Percentiles rank a stretch among this genome's conserved stretches.
These are phyloP conservation scores for Amphiduros pacificus DNA, from an alignment of 2,888 invertebrate species.

Conservation along the genomic window DNA sequence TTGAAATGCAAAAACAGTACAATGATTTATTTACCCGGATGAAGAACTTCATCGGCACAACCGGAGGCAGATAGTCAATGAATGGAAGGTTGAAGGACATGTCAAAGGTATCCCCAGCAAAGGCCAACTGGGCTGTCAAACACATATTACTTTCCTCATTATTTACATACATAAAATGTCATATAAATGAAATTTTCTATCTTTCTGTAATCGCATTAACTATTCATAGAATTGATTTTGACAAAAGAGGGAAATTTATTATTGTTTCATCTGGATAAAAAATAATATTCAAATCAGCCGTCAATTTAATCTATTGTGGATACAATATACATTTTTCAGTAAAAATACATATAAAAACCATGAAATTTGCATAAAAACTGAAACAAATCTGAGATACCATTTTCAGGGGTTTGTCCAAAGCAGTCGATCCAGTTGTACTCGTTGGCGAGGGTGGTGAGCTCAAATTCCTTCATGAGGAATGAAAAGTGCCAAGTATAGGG, in stretches of 20 bases:
- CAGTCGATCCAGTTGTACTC: slow-evolving; percentile 99
- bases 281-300: not conserved
- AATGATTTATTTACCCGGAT: slow-evolving; percentile 74
- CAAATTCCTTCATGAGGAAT: slow-evolving; percentile 89
- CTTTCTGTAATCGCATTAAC: no score
- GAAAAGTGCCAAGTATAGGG: slow-evolving; percentile 96
- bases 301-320: not conserved
- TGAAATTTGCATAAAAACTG: no score
- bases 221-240: no score
- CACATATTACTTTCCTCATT: no score
- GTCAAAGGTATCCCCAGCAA: slow-evolving; percentile 91
- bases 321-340: not conserved
- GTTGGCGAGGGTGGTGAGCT: slow-evolving; percentile 88
- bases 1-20: no score
- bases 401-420: slow-evolving; percentile 80
- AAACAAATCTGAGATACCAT: slow-evolving; percentile 72
- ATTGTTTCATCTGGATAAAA: no score
- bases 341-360: not conserved
- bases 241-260: no score
- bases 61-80: slow-evolving; percentile 87
- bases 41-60: slow-evolving; percentile 86
- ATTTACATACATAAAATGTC: no score
- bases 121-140: slow-evolving; percentile 74
- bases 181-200: no score
- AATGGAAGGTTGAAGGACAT: slow-evolving; percentile 93